Evolutionary conservation across 2,797 vertebrate genomes (phyloP), one percentile per base, ranked within the genome.

Genomic region (Acridotheres tristis): DNA sequence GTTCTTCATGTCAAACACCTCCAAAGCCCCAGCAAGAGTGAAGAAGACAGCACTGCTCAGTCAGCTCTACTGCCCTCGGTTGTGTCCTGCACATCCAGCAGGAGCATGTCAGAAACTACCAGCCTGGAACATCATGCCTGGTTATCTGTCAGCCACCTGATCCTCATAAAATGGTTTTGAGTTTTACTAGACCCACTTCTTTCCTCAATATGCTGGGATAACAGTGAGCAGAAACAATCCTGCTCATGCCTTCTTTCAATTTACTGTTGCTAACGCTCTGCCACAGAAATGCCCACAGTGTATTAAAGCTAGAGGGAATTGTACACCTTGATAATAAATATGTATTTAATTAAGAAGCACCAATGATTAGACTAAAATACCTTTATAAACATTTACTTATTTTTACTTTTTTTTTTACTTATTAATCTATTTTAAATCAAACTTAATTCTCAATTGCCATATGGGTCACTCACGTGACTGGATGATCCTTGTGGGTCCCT

Each of bases 381-480:
- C 15, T 77, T 36, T 23, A 53, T 59, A 38, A 91, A 4, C 16
- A 47, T 85, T 74, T 59, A 59, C 9, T 79, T 82, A n/a, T 73
- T 67, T 77, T 11, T 40, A 40, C 40, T 40, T 40, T 40, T 40
- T 36, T 40, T 40, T 40, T 40, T 16, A 17, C 42, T 42, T 17
- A 42, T 42, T 53, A 45, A 76, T 71, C 16, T 55, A 27, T 38
- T 29, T 72, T 61, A 58, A 94, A 58, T 62, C 13, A 32, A 47
- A 48, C 11, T 3, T 29, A 74, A 61, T 50, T 73, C 34, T 74
- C 1, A 0, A 23, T 42, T 11, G 5, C 11, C 8, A 18, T 36
- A 36, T 6, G 8, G 26, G 30, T 32, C 34, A 48, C 12, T 53
- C 40, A 51, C 16, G 7, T 30, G 47, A 42, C 53, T 48, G 40